A percentile compares a stretch with the other conserved stretches of the same genome.
phyloP scores from a whole-genome alignment of 2,888 invertebrate genomes.

The Drosophila nr. perissopoda region DNA sequence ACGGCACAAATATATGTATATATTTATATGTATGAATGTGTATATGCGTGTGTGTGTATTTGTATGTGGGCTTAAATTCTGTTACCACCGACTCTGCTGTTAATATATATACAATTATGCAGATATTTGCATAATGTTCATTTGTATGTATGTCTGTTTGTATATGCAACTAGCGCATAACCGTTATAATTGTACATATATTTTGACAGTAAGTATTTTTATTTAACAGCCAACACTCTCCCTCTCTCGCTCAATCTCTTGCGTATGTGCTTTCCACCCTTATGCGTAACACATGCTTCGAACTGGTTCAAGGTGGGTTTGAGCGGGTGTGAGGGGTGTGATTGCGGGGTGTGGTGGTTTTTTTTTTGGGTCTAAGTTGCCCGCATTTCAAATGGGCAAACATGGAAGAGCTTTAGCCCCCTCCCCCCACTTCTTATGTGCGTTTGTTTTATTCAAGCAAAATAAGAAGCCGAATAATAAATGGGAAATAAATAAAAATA shows the following conservation, averaged over 20 bases:
- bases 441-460: not conserved
- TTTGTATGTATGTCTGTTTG: not conserved
- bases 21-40: not conserved
- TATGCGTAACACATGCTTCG: slow-evolving; percentile 38
- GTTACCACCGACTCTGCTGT: not conserved
- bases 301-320: slow-evolving; percentile 44
- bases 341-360: not conserved
- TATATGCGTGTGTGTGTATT: not conserved
- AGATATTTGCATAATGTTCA: not conserved
- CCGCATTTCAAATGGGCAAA: not conserved
- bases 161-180: not conserved
- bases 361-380: not conserved
- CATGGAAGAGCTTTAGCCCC: not conserved
- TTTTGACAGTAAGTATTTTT: not conserved
- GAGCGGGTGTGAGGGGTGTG: not conserved
- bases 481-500: not conserved
- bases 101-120: not conserved
- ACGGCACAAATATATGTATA: not conserved
- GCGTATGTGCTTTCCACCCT: slow-evolving; percentile 38
- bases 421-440: not conserved
- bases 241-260: not conserved
- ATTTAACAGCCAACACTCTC: not conserved
- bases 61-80: not conserved
- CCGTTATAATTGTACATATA: not conserved
- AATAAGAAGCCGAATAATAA: not conserved